Conservation (phyloP, 2,797 vertebrate genomes). For the Sarcoramphus papa region DNA sequence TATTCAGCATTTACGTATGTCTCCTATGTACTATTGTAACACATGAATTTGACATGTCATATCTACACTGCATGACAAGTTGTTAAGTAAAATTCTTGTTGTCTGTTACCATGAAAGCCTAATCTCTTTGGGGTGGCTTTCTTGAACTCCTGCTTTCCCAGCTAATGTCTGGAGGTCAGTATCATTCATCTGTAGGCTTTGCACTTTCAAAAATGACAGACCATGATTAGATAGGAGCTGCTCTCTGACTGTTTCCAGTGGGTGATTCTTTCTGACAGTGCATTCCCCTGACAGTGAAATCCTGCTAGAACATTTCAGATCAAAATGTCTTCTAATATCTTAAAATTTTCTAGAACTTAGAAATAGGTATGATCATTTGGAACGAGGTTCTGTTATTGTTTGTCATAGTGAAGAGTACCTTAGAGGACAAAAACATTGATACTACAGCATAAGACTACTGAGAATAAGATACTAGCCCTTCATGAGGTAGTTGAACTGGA, state of each 20-base stretch:
- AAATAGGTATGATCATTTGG: background rate
- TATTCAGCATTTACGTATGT: background rate
- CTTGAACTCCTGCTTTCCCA: background rate
- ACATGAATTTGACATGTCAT: background rate
- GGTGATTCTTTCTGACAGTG: constrained; percentile 22
- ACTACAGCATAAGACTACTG: background rate
- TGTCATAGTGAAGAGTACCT: background rate
- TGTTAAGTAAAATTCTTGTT: background rate
- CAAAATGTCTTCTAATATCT: background rate
- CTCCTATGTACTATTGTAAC: background rate
- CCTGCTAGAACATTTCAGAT: constrained; percentile 6
- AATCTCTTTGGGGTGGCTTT: background rate
- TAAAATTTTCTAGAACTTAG: background rate
- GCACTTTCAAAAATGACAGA: constrained; percentile 14
- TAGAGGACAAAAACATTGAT: background rate
- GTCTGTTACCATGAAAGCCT: background rate
- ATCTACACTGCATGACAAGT: background rate
- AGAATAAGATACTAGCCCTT: background rate
- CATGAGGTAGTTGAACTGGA: background rate
- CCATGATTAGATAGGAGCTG: background rate
- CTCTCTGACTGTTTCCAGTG: background rate
- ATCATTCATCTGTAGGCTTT: constrained; percentile 20
- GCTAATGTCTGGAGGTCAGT: background rate
- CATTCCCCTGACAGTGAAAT: constrained; percentile 5
- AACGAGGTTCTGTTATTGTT: background rate